A percentile compares a stretch with the other conserved stretches of the same genome.
These are phyloP conservation scores for Amphipyra berbera DNA, from an alignment of 2,888 invertebrate genomes.

Conservation along the genomic window DNA sequence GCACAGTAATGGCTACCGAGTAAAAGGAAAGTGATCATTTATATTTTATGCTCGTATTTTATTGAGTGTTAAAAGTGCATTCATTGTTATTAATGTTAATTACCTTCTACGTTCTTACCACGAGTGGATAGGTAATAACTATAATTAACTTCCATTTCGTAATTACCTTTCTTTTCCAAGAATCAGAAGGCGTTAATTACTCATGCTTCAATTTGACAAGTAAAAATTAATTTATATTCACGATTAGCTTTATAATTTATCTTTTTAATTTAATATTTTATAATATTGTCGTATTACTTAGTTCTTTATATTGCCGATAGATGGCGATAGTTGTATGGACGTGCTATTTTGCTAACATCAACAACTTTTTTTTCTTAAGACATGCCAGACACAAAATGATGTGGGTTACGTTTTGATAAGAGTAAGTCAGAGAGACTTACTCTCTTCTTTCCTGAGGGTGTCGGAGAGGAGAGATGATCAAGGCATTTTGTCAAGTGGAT, in stretches of 20 bases:
- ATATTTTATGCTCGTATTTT: not conserved
- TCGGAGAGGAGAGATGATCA: no score
- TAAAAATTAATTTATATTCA: conserved; percentile 16
- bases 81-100: not conserved
- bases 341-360: no score
- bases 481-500: no score
- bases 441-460: no score
- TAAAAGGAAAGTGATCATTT: not conserved
- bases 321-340: conserved; percentile 1
- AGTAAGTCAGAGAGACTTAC: no score
- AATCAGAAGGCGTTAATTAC: conserved; percentile 12
- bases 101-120: not conserved
- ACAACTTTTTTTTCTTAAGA: no score
- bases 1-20: not conserved
- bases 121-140: not conserved
- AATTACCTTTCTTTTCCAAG: conserved; percentile 9
- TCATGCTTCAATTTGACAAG: not conserved
- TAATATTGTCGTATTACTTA: not conserved
- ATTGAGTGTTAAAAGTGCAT: not conserved
- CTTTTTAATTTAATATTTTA: not conserved
- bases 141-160: conserved; percentile 13
- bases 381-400: no score
- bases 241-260: not conserved
- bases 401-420: no score
- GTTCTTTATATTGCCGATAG: not conserved